Conservation (phyloP, 30 jellyfish, hydroid and myxozoan genomes). For the Cassiopea xamachana region DNA sequence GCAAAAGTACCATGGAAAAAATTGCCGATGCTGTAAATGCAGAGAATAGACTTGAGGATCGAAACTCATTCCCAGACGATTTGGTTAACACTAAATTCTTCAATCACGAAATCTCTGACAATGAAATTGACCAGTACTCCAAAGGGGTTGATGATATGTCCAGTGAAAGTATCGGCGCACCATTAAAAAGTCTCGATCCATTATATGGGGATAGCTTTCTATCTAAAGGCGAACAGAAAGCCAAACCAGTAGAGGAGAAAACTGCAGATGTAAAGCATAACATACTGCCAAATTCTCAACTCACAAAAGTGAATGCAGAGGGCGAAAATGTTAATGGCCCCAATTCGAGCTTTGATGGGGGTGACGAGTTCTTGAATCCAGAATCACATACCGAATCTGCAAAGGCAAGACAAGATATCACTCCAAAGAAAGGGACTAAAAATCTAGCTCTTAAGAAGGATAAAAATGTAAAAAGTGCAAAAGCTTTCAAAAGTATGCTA, state of each 20-base stretch:
- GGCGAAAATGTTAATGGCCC: constrained; percentile 1
- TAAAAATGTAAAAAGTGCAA: neutral
- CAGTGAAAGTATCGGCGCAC: neutral
- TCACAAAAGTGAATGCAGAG: neutral
- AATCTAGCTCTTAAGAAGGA: neutral
- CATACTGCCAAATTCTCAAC: neutral
- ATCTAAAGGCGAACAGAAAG: neutral
- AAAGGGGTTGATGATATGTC: constrained; percentile 17
- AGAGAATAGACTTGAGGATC: constrained; percentile 37
- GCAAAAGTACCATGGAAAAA: constrained; percentile 35
- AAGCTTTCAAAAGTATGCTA: neutral
- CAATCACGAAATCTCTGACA: neutral
- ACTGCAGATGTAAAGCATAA: constrained; percentile 22
- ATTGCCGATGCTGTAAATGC: constrained; percentile 48
- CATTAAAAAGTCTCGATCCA: constrained; percentile 16
- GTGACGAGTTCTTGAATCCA: constrained; percentile 49
- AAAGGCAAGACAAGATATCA: constrained; percentile 21
- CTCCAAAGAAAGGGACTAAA: neutral
- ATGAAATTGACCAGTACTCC: neutral
- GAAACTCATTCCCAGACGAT: constrained; percentile 61
- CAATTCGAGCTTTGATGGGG: constrained; percentile 40
- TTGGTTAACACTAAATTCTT: constrained; percentile 20
- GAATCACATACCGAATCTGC: constrained; percentile 19
- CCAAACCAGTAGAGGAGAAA: neutral
- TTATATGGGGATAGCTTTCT: neutral